phyloP scores from a whole-genome alignment of 1,140 invertebrate species.

The Neodiprion virginianus region DNA sequence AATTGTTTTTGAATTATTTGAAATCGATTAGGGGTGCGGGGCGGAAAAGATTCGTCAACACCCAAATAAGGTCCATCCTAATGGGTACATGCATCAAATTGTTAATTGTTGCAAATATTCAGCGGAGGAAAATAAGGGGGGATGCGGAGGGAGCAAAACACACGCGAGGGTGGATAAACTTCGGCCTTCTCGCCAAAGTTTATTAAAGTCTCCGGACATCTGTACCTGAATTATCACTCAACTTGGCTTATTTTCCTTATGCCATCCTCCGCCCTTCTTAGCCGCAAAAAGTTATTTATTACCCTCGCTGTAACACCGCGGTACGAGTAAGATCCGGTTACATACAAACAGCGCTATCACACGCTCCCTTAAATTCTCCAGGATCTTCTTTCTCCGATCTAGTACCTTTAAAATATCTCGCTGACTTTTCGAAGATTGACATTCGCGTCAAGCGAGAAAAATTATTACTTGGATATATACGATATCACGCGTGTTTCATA shows the following conservation, averaged over 20 bases:
- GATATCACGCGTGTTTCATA: too few relatives aligned
- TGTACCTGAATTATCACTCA: constrained; percentile 53
- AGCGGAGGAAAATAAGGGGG: constrained; percentile 1
- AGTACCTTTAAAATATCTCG: too few relatives aligned
- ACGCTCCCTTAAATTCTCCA: too few relatives aligned
- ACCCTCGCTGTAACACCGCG: constrained; percentile 20
- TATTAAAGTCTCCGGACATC: constrained; percentile 47
- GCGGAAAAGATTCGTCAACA: too few relatives aligned
- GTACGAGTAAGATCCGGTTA: constrained; percentile 23
- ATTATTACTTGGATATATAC: too few relatives aligned
- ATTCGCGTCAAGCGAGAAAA: too few relatives aligned
- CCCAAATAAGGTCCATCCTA: constrained; percentile 19
- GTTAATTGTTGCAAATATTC: constrained; percentile 39
- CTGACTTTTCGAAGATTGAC: too few relatives aligned
- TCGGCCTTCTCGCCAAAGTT: constrained; percentile 25
- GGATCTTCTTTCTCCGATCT: too few relatives aligned
- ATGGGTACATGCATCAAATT: constrained; percentile 18
- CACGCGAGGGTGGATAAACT: neutral
- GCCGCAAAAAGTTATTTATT: constrained; percentile 37
- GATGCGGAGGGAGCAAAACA: neutral
- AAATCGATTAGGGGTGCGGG: too few relatives aligned
- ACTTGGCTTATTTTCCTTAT: constrained; percentile 43
- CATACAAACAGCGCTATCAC: too few relatives aligned
- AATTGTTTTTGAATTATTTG: too few relatives aligned
- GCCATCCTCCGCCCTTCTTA: neutral